These are phyloP conservation scores for Calliopsis andreniformis DNA, from an alignment of 1,140 invertebrate genomes.

Conservation along the genomic window DNA sequence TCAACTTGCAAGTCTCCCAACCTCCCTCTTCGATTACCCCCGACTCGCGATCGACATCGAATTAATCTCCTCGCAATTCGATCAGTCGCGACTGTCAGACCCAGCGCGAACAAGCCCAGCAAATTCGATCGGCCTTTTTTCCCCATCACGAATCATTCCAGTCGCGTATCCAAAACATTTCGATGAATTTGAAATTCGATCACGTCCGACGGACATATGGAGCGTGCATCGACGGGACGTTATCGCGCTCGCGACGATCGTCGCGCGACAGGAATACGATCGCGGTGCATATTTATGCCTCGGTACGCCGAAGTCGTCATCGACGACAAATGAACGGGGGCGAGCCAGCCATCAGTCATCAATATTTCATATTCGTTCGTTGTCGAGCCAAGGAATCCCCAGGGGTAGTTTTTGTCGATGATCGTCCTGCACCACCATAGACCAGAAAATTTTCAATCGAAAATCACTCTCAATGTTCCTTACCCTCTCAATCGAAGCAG, in stretches of 20 bases:
- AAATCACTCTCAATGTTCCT: not conserved
- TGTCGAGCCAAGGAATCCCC: conserved; percentile 10
- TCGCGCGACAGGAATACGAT: conserved; percentile 22
- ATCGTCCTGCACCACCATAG: too few species aligned
- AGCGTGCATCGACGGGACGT: conserved; percentile 18
- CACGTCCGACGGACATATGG: conserved; percentile 48
- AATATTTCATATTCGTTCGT: conserved; percentile 64
- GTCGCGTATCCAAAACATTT: conserved; percentile 33
- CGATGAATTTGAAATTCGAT: conserved; percentile 66
- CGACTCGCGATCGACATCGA: too few species aligned
- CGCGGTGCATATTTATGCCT: conserved; percentile 63
- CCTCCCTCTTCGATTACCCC: too few species aligned
- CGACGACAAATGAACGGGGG: conserved; percentile 55
- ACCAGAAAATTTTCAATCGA: too few species aligned
- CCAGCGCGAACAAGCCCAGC: too few species aligned
- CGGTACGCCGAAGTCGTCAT: conserved; percentile 56
- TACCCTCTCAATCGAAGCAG: not conserved
- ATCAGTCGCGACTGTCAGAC: too few species aligned
- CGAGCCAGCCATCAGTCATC: conserved; percentile 45
- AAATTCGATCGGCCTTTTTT: not conserved
- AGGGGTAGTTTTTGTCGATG: conserved; percentile 28
- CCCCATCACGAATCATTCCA: conserved; percentile 39
- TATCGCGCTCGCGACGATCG: conserved; percentile 44
- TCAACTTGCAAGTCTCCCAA: too few species aligned
- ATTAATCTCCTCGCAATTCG: too few species aligned